Conservation (phyloP, 2,888 invertebrate species). For the Hylaea fasciaria region DNA sequence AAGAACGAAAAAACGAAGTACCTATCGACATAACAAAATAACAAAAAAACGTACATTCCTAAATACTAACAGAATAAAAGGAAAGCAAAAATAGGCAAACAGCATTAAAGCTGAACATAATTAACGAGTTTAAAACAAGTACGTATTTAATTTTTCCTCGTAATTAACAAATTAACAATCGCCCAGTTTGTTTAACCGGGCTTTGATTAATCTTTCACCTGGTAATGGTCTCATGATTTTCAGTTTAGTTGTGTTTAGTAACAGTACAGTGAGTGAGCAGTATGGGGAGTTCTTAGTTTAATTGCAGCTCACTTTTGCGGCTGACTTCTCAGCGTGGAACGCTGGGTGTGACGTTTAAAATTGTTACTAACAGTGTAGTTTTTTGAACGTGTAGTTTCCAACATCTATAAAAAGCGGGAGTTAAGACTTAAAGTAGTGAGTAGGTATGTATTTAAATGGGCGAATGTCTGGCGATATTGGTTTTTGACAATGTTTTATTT, state of each 20-base stretch:
- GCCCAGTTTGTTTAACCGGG: conserved; percentile 25
- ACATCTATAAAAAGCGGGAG: no score
- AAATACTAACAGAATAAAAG: not conserved
- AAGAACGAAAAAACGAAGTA: no score
- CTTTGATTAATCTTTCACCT: conserved; percentile 32
- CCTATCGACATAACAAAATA: no score
- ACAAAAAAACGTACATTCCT: not conserved
- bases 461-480: no score
- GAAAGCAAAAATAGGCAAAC: not conserved
- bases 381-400: no score
- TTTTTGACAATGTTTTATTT: no score
- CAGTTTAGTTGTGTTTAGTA: conserved; percentile 19
- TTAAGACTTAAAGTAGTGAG: no score
- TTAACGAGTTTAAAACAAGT: conserved; percentile 23
- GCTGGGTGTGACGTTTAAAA: no score
- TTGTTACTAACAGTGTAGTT: no score
- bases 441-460: no score
- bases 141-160: conserved; percentile 25
- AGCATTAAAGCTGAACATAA: not conserved
- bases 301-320: no score
- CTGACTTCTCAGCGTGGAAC: no score
- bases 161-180: conserved; percentile 31
- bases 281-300: not conserved
- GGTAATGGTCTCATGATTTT: conserved; percentile 33
- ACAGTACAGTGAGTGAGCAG: conserved; percentile 1